Evolutionary conservation across 1,140 invertebrate genomes (phyloP).

Genomic region (Drosophila lacertosa): DNA sequence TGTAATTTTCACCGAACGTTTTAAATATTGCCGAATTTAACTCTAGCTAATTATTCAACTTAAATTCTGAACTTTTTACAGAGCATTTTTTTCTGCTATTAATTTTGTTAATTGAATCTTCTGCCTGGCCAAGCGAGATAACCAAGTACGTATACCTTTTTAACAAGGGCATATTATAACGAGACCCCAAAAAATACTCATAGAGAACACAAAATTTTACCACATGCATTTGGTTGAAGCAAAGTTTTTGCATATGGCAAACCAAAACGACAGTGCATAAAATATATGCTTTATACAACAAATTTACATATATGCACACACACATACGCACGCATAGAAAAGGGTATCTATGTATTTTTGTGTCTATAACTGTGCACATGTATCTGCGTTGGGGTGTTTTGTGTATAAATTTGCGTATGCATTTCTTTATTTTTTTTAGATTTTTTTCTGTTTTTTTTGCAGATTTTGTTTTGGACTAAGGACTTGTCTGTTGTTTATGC

Average conservation of each 20-base stretch:
- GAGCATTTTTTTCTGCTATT: too few relatives aligned
- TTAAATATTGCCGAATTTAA: too few relatives aligned
- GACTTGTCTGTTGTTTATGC: slow-evolving; percentile 56
- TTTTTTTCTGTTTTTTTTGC: slow-evolving; percentile 29
- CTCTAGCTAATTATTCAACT: too few relatives aligned
- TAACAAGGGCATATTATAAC: slow-evolving; percentile 26
- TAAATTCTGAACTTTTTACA: too few relatives aligned
- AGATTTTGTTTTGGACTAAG: slow-evolving; percentile 24
- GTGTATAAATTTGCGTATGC: slow-evolving; percentile 80
- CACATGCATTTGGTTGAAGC: slow-evolving; percentile 46
- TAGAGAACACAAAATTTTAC: slow-evolving; percentile 33
- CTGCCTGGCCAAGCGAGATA: not conserved
- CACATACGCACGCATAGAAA: not conserved
- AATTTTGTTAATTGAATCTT: not conserved
- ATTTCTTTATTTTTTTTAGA: slow-evolving; percentile 54
- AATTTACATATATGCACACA: slow-evolving; percentile 65
- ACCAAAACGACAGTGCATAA: slow-evolving; percentile 77
- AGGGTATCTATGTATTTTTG: slow-evolving; percentile 29
- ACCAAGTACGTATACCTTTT: slow-evolving; percentile 2
- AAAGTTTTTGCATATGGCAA: slow-evolving; percentile 63
- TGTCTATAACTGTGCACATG: slow-evolving; percentile 30
- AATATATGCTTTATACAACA: slow-evolving; percentile 74
- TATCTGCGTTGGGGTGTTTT: slow-evolving; percentile 28
- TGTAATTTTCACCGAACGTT: too few relatives aligned
- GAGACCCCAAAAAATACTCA: slow-evolving; percentile 42